phyloP scores from a whole-genome alignment of 2,113 vertebrate species.

The Macrotus californicus region DNA sequence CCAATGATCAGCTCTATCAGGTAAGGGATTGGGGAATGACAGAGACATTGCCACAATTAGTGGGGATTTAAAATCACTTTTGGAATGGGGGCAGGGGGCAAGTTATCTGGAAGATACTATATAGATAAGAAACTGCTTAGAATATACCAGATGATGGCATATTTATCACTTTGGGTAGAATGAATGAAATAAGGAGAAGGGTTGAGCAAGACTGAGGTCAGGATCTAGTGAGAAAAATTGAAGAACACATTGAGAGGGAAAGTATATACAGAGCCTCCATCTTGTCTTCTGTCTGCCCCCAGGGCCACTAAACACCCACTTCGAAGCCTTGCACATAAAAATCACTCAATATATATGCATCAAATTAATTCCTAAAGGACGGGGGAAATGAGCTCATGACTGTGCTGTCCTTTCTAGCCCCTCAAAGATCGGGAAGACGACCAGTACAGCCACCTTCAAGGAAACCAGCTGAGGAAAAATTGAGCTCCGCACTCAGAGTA shows the following conservation, averaged over 20 bases:
- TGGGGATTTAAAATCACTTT: background rate
- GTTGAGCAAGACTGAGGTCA: background rate
- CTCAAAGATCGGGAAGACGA: conserved; percentile 75
- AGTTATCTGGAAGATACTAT: background rate
- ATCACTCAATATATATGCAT: background rate
- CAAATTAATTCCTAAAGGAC: background rate
- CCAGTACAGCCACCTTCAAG: conserved; percentile 78
- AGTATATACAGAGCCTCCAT: background rate
- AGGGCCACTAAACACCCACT: background rate
- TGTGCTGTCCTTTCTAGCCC: conserved; percentile 69
- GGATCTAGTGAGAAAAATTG: background rate
- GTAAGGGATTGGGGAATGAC: conserved; percentile 27
- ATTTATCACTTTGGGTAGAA: background rate
- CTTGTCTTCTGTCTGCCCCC: background rate
- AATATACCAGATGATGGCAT: background rate
- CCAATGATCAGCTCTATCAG: conserved; percentile 73
- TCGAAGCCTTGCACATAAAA: background rate
- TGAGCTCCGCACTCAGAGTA: conserved; percentile 51
- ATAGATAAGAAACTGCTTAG: background rate
- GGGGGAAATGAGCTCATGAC: background rate
- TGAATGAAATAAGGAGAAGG: background rate
- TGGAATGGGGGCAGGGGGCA: background rate
- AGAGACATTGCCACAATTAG: background rate
- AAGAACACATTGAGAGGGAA: background rate
- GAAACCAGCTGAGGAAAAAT: conserved; percentile 60